Evolutionary conservation across 2,888 invertebrate species (phyloP), one percentile per base, ranked within the genome.

Genomic region (Arge pagana): DNA sequence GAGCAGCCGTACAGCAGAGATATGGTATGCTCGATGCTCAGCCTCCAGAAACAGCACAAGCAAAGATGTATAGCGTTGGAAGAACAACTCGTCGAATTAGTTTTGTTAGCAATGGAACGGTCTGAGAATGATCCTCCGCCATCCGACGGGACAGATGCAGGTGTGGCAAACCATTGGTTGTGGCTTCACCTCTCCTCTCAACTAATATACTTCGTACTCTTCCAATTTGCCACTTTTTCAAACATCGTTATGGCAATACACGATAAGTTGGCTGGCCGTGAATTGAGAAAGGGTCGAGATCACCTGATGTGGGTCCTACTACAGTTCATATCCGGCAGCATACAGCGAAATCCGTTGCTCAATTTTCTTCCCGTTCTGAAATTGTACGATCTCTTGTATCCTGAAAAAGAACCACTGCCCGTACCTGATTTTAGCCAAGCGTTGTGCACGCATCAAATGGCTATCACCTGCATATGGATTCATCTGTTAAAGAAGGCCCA

Each of bases 221-320:
- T 94, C 72, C 95, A 96, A 70, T 94, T 94, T 77, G 93, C 94
- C 1, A 90, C 89, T 58, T 97, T 97, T 70, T 91, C 93, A 24
- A 93, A 92, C 68, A 91, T 97, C 69, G 93, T 97, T 0, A 84
- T 90, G 80, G 88, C 92, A 0, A 81, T 97, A 24, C 91, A 94
- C 72, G 89, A 90, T 53, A 93, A 90, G 85, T 76, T 93, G 28
- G 83, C 87, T 35, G 88, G 87, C 5, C 82, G 89, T 60, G 92
- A 93, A 68, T 80, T 95, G 71, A 84, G 89, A 54, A 91, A 93
- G 76, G 96, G 96, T 0, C 82, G 98, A 40, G 97, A 97, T 77
- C 96, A 98, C 67, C 80, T 99, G n/a, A 98, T 99, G 97, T 98
- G 98, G 97, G 91, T 96, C 15, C 79, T 98, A 13, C 79, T 99